These are phyloP conservation scores for Napeogenes sylphis DNA, from an alignment of 2,888 invertebrate genomes.

Conservation along the genomic window DNA sequence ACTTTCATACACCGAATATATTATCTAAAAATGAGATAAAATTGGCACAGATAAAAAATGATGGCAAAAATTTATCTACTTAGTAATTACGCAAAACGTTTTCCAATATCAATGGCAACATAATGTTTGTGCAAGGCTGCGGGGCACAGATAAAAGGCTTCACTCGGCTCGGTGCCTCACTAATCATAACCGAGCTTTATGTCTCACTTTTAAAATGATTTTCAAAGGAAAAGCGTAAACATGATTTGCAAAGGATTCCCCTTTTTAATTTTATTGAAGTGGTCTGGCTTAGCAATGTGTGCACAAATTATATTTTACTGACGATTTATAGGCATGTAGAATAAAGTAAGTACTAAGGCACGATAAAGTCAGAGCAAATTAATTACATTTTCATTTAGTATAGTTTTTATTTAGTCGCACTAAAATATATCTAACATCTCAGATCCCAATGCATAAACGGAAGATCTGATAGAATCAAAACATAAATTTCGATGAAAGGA, in stretches of 20 bases:
- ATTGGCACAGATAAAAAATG: neutral
- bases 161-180: conserved; percentile 28
- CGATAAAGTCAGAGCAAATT: too few relatives aligned
- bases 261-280: conserved; percentile 7
- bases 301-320: conserved; percentile 11
- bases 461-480: conserved; percentile 3
- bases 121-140: conserved; percentile 45
- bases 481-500: conserved; percentile 7
- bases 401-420: too few relatives aligned
- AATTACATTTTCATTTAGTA: too few relatives aligned
- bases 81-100: conserved; percentile 5
- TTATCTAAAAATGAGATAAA: neutral
- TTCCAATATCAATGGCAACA: conserved; percentile 9
- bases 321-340: too few relatives aligned
- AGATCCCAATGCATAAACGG: neutral
- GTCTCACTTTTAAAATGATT: conserved; percentile 7
- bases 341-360: too few relatives aligned
- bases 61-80: neutral
- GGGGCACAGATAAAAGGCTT: conserved; percentile 57
- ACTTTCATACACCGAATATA: too few relatives aligned
- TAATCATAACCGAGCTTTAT: conserved; percentile 26
- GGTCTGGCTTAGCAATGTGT: conserved; percentile 3
- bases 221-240: conserved; percentile 7
- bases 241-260: conserved; percentile 5
- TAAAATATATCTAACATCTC: neutral